Percentiles rank a stretch among this genome's conserved stretches.
phyloP scores from a whole-genome alignment of 2,113 vertebrate genomes.

The Salvelinus alpinus region DNA sequence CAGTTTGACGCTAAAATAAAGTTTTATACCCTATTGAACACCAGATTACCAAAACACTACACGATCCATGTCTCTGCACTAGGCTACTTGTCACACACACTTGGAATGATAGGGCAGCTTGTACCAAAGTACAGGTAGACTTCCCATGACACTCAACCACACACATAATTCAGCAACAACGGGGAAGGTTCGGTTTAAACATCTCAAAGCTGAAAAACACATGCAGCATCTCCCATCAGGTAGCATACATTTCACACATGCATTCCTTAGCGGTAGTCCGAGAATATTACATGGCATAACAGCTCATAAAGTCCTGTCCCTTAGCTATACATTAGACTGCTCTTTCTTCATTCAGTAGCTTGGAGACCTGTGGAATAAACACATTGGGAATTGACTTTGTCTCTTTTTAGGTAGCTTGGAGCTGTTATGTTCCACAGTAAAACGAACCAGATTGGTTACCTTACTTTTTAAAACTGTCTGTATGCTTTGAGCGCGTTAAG shows the following conservation, averaged over 20 bases:
- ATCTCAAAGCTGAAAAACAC: slow-evolving; percentile 63
- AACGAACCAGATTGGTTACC: not conserved
- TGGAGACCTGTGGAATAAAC: slow-evolving; percentile 46
- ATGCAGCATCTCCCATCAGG: slow-evolving; percentile 59
- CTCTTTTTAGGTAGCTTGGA: slow-evolving; percentile 53
- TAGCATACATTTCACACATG: slow-evolving; percentile 66
- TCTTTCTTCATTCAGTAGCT: slow-evolving; percentile 35
- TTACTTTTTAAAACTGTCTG: not conserved
- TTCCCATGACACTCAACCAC: too few species aligned
- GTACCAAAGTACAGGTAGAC: too few species aligned
- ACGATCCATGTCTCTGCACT: too few species aligned
- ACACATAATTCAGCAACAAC: too few species aligned
- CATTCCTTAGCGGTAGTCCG: slow-evolving; percentile 61
- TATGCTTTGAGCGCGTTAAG: not conserved
- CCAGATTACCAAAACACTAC: too few species aligned
- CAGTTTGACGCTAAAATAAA: too few species aligned
- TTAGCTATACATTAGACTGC: slow-evolving; percentile 49
- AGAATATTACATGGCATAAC: slow-evolving; percentile 59
- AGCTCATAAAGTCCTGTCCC: slow-evolving; percentile 64
- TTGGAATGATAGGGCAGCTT: too few species aligned
- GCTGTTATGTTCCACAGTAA: not conserved
- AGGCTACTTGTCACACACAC: too few species aligned
- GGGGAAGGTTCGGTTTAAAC: slow-evolving; percentile 16
- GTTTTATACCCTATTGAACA: too few species aligned
- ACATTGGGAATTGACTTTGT: slow-evolving; percentile 29